These are phyloP conservation scores for Cyanoliseus patagonus DNA, from an alignment of 2,113 vertebrate species.

Conservation along the genomic window DNA sequence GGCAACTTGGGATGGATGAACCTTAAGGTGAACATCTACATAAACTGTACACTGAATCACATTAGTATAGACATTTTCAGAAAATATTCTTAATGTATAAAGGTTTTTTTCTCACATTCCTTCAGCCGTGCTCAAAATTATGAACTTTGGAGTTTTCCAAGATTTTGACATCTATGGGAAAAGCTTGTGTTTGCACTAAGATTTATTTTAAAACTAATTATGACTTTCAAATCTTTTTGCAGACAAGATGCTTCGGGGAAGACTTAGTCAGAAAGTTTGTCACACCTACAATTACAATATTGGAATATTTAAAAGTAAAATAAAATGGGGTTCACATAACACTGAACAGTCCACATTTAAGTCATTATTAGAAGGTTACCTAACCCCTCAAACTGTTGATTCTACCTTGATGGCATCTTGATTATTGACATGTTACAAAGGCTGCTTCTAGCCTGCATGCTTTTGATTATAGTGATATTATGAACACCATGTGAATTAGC, in stretches of 20 bases:
- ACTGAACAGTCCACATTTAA: not conserved
- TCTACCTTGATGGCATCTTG: not conserved
- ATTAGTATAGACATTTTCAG: not conserved
- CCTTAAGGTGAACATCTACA: not conserved
- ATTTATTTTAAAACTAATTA: not conserved
- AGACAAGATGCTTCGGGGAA: not conserved
- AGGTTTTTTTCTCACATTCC: not conserved
- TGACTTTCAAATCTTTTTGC: not conserved
- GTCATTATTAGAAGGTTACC: not conserved
- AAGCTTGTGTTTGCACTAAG: not conserved
- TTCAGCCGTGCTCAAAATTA: not conserved
- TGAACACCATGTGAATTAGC: not conserved
- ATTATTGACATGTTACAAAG: not conserved
- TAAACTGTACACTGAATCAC: rapidly evolving
- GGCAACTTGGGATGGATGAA: not conserved
- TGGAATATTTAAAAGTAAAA: not conserved
- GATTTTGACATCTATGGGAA: not conserved
- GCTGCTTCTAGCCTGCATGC: not conserved
- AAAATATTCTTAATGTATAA: not conserved
- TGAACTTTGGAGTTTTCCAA: not conserved
- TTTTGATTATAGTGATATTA: not conserved
- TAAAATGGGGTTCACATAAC: not conserved
- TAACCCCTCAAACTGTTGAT: not conserved
- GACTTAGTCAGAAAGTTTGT: not conserved
- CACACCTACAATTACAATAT: not conserved